Conservation (phyloP, 2,888 invertebrate species). For the Aphodius granarius region DNA sequence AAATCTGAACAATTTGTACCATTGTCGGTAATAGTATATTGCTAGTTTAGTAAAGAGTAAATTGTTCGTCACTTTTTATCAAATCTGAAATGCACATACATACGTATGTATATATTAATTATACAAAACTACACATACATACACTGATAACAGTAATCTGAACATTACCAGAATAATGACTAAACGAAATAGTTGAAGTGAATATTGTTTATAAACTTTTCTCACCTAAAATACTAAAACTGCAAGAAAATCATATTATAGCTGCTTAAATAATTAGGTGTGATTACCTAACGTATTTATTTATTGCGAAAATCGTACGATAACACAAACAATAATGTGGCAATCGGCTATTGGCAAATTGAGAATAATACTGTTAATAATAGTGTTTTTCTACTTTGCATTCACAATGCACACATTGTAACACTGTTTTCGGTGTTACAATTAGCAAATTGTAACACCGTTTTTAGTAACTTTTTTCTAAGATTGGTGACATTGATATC, state of each 20-base stretch:
- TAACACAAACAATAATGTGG: neutral
- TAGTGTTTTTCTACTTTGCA: no score
- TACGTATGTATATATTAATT: neutral
- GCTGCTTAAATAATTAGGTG: neutral
- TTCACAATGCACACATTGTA: no score
- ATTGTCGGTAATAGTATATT: no score
- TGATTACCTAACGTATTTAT: neutral
- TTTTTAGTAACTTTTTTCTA: no score
- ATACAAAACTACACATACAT: neutral
- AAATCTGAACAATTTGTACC: no score
- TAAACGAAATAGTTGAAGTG: neutral
- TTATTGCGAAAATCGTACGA: neutral
- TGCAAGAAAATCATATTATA: neutral
- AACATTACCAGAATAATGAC: neutral
- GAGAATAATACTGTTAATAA: no score
- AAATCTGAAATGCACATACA: neutral
- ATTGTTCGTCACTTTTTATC: neutral
- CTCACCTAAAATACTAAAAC: neutral
- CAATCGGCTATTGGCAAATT: neutral
- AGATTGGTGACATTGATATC: no score
- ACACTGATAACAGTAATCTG: neutral
- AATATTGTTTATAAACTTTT: neutral
- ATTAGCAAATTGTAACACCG: no score
- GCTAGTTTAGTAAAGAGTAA: no score
- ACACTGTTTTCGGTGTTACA: no score